Evolutionary conservation across 2,888 invertebrate genomes (phyloP).

Genomic region (Phragmatobia fuliginosa): DNA sequence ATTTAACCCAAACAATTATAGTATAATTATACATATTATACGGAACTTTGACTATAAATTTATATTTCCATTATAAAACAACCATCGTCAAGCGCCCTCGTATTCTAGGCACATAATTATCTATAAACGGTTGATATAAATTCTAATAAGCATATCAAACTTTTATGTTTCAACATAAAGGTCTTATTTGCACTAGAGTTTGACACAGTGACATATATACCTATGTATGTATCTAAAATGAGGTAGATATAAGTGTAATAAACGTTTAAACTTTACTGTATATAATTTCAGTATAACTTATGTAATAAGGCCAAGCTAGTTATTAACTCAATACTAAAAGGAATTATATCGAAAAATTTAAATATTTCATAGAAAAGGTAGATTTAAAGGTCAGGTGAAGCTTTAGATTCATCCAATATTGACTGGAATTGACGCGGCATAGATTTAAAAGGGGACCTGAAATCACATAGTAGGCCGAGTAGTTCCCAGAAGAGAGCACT

Average conservation of each 20-base stretch:
- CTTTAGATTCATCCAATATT: too few species aligned
- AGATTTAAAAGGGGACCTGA: not conserved
- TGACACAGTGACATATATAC: not conserved
- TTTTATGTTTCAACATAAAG: constrained; percentile 31
- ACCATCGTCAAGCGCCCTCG: not conserved
- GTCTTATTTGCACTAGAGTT: constrained; percentile 35
- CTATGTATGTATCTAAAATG: not conserved
- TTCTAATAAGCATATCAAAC: constrained; percentile 30
- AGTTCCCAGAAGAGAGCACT: too few species aligned
- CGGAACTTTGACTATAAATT: not conserved
- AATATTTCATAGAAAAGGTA: too few species aligned
- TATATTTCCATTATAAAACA: not conserved
- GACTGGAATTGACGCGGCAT: too few species aligned
- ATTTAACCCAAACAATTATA: not conserved
- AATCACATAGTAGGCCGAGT: not conserved
- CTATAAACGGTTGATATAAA: constrained; percentile 30
- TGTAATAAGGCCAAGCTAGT: too few species aligned
- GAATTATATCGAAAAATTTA: not conserved
- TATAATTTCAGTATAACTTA: too few species aligned
- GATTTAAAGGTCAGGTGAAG: too few species aligned
- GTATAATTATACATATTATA: not conserved
- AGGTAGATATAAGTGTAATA: not conserved
- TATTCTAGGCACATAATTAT: constrained; percentile 16
- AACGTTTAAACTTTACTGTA: too few species aligned
- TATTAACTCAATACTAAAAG: not conserved